Base-by-base conservation (phyloP, 2,113 vertebrate genomes). In the Tor tambroides region DNA sequence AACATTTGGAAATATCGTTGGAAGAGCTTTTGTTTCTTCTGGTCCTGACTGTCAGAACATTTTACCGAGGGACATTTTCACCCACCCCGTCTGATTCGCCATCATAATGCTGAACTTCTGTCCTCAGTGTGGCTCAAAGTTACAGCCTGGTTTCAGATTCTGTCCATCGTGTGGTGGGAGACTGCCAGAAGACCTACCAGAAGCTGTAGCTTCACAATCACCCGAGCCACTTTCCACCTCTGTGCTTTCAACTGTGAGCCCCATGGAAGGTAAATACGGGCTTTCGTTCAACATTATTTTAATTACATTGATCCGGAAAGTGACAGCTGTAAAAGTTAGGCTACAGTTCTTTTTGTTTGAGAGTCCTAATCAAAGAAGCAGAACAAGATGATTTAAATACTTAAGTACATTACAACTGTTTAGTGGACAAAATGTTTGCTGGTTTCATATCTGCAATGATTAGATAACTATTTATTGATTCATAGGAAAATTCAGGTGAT, bases 151-250 rank as follows among this genome's bases (percentile, higher is more conserved):
- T 0, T 98, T 97, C 89, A 95, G 90, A 32, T 98, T 97, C 87
- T 98, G 97, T 89, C 97, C 97, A 0, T 92, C 93, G 0, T 98
- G 97, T 14, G 97, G 97, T 3, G 91, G 91, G 35, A 92, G 90
- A 85, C 89, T 97, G 75, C 94, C 95, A 4, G 26, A 77, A 21
- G 2, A 61, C 6, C 63, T 23, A 32, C 94, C 92, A 30, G 75
- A 78, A 15, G 32, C 74, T 5, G 76, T 5, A 67, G 14, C 79
- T 7, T 59, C 61, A 6, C 89, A 6, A 4, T 35, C 54, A 1
- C 21, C 15, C 1, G 6, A 38, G 0, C 35, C 87, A 56, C 38
- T 41, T 59, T 10, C 19, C 3, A 19, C 38, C 82, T 38, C 67
- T 1, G 46, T 84, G 19, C 26, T 54, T 51, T 67, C 19, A 21